Conservation (phyloP, 2,888 invertebrate genomes). For the Limnephilus rhombicus region DNA sequence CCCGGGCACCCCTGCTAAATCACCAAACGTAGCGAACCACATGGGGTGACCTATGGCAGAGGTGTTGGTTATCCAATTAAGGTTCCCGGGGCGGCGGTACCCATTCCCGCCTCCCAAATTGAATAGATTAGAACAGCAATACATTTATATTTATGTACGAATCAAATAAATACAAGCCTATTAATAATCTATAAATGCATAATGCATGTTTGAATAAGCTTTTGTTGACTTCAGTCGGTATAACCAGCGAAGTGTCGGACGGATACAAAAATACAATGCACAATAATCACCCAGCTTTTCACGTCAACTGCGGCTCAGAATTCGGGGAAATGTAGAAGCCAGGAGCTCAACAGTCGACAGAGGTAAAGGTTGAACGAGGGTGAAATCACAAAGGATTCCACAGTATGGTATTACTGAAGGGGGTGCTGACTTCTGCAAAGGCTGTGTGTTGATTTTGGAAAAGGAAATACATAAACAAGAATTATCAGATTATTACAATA, state of each 20-base stretch:
- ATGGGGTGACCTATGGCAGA: no score
- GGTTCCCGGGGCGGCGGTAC: no score
- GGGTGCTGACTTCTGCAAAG: not conserved
- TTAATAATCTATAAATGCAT: not conserved
- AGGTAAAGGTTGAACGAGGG: not conserved
- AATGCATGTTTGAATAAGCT: slow-evolving; percentile 1
- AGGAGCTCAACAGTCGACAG: not conserved
- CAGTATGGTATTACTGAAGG: not conserved
- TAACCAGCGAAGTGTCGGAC: not conserved
- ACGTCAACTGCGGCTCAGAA: slow-evolving; percentile 24
- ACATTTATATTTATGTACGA: not conserved
- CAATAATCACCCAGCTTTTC: slow-evolving; percentile 46
- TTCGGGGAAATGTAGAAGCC: slow-evolving; percentile 16
- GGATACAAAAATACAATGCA: slow-evolving; percentile 34
- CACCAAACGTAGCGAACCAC: no score
- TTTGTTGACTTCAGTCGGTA: not conserved
- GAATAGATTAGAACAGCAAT: no score
- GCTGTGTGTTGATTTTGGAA: not conserved
- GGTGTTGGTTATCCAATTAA: no score
- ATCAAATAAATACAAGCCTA: not conserved
- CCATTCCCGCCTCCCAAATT: no score
- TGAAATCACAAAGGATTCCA: not conserved
- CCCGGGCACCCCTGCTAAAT: no score
- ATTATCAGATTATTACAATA: not conserved
- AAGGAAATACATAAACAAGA: not conserved